phyloP scores from a whole-genome alignment of 2,888 invertebrate species.

The Boloria selene region DNA sequence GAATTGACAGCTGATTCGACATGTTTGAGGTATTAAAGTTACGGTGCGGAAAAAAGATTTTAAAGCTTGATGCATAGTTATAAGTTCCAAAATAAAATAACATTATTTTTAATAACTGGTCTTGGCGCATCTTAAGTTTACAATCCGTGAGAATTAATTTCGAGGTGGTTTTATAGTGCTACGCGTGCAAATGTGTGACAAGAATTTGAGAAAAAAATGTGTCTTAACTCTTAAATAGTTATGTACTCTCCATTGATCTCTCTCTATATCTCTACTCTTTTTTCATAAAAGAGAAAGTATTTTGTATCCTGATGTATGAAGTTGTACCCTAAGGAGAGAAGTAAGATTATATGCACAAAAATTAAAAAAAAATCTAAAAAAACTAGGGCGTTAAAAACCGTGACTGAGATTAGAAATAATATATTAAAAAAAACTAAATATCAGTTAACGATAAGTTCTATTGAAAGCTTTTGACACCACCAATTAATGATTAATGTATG shows the following conservation, averaged over 20 bases:
- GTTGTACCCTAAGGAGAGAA: too few relatives aligned
- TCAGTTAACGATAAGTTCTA: neutral
- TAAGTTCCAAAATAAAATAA: conserved; percentile 45
- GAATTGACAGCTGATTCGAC: conserved; percentile 74
- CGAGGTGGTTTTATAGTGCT: conserved; percentile 59
- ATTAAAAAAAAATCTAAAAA: too few relatives aligned
- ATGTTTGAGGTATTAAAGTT: conserved; percentile 52
- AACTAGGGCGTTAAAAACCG: too few relatives aligned
- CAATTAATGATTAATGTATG: neutral
- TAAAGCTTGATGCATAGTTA: conserved; percentile 32
- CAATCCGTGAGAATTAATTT: conserved; percentile 76
- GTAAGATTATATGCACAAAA: too few relatives aligned
- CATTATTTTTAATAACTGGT: conserved; percentile 49
- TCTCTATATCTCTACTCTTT: too few relatives aligned
- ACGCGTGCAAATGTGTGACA: conserved; percentile 57
- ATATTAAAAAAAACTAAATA: neutral
- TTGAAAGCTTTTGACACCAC: neutral
- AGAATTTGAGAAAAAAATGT: conserved; percentile 58
- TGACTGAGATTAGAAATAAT: neutral
- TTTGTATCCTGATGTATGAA: too few relatives aligned
- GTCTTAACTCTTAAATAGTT: conserved; percentile 8
- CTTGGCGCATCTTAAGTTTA: conserved; percentile 65
- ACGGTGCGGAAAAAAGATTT: conserved; percentile 18
- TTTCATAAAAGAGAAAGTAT: too few relatives aligned
- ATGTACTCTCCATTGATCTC: too few relatives aligned